A percentile compares a stretch with the other conserved stretches of the same genome.
phyloP scores from a whole-genome alignment of 2,797 vertebrate species.

The Sphenopsis melanotis region DNA sequence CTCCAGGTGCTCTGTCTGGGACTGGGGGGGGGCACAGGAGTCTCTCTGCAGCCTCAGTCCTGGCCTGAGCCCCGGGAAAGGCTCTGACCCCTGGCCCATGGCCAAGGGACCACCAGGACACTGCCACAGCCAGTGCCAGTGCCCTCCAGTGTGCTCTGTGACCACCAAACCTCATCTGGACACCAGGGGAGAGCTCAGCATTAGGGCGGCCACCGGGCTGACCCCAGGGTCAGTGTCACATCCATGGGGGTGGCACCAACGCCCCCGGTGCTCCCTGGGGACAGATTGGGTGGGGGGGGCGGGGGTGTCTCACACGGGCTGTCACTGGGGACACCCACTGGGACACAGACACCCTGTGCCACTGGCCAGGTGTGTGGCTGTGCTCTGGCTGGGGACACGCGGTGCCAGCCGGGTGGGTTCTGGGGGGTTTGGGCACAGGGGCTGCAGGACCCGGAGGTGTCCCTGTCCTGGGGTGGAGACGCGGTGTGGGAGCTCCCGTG shows the following conservation, averaged over 20 bases:
- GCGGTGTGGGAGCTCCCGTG: neutral
- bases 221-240: neutral
- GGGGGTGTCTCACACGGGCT: neutral
- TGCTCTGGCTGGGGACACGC: neutral
- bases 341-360: neutral
- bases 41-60: neutral
- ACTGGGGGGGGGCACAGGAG: neutral
- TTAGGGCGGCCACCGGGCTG: too few relatives aligned
- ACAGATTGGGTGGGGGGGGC: too few relatives aligned
- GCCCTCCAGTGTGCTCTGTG: accelerated
- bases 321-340: neutral
- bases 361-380: accelerated
- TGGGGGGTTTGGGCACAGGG: neutral
- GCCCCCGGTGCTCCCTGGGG: accelerated
- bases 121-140: neutral
- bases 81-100: neutral
- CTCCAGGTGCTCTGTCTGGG: neutral
- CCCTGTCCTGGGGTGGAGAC: neutral
- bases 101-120: neutral
- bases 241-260: neutral
- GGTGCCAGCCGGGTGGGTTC: too few relatives aligned
- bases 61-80: neutral
- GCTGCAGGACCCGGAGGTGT: neutral
- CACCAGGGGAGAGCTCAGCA: neutral
- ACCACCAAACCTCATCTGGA: neutral